Base-by-base conservation (phyloP, 2,797 vertebrate genomes). In the Petrocephalus sullivani region DNA sequence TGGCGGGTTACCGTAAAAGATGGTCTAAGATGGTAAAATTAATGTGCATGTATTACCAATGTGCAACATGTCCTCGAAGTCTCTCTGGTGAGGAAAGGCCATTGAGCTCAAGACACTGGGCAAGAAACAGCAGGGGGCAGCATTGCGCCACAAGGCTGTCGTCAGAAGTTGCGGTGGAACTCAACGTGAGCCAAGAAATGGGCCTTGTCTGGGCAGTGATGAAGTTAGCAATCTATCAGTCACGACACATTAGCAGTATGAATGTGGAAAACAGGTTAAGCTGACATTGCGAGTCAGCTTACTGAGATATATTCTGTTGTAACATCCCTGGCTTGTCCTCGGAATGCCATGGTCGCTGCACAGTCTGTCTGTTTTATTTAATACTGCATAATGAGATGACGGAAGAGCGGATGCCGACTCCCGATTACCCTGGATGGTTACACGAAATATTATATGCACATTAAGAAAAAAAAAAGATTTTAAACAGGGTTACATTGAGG, bases 101-200 rank as follows among this genome's bases (percentile, higher is more conserved):
- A 8, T 4, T 57, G 61, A 41, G 60, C 87, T 19, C 2, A 33
- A 51, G 82, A 86, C 89, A 58, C 87, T 85, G 87, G 53, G 85
- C 90, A 82, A 90, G 88, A 90, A 67, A 92, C 95, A 95, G 93
- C 95, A 91, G 95, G 92, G 94, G 95, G 95, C 94, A 96, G 94
- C 92, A 94, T 95, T 95, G 94, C 90, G 92, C 89, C 94, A 90
- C 82, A 51, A 19, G 82, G 28, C 57, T 46, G 82, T 19, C 21
- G 0, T 9, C 90, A 86, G 16, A 92, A 91, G 89, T 64, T 53
- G 64, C 5, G 49, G 49, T 71, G 16, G 85, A 89, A 21, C 88
- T 90, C 89, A 90, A 89, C 89, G 85, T 89, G 91, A 84, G 90
- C 81, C 91, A 87, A 89, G 90, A 92, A 87, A 88, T 87, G 88